Conservation (phyloP, 2,113 vertebrate genomes). For the Gopherus evgoodei region DNA sequence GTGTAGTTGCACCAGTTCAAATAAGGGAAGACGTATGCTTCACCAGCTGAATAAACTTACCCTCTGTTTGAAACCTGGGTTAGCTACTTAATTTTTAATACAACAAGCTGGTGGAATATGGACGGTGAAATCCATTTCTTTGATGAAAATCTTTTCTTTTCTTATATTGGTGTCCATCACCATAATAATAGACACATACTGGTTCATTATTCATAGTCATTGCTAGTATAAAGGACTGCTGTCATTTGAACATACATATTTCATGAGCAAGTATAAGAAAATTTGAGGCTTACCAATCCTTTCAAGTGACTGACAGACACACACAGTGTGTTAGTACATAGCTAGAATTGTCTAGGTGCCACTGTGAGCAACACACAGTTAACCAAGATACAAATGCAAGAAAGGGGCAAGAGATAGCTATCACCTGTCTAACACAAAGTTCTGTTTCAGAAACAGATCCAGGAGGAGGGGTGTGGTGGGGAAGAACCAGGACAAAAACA, state of each 20-base stretch:
- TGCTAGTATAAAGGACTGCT: not conserved
- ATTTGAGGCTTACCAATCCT: not conserved
- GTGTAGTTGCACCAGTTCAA: not conserved
- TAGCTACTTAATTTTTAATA: not conserved
- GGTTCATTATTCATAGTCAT: not conserved
- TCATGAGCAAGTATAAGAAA: not conserved
- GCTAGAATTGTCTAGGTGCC: not conserved
- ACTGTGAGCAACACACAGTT: not conserved
- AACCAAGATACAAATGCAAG: not conserved
- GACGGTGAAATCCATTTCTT: not conserved
- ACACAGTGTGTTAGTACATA: not conserved
- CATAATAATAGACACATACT: not conserved
- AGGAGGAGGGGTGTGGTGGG: not conserved
- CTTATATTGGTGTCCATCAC: not conserved
- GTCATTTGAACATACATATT: not conserved
- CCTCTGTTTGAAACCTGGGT: not conserved
- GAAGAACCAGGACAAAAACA: not conserved
- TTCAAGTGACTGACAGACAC: not conserved
- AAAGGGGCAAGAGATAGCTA: not conserved
- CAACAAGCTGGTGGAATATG: fast-evolving
- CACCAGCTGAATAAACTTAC: not conserved
- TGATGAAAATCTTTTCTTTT: not conserved
- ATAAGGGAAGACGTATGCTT: not conserved
- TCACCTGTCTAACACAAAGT: not conserved
- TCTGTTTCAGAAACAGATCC: not conserved